Conservation (phyloP, 2,888 invertebrate species). For the Periphyllus acericola region DNA sequence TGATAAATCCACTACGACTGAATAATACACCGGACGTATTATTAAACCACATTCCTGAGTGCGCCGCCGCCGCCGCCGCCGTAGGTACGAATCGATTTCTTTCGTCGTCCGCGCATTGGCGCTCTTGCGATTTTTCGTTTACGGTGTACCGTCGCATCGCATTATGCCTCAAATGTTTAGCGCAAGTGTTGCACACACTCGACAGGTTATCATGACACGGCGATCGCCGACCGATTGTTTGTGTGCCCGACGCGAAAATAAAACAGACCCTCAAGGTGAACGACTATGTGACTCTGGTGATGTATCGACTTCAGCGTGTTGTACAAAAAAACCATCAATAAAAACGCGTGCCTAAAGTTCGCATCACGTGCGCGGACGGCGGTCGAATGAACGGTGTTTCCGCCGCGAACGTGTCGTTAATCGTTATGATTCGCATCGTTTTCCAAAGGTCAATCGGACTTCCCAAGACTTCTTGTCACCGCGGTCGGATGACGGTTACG, state of each 20-base stretch:
- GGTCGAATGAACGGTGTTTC: background rate
- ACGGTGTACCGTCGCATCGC: background rate
- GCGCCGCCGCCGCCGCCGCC: background rate
- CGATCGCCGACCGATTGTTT: background rate
- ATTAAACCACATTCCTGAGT: slow-evolving; percentile 26
- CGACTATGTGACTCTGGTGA: background rate
- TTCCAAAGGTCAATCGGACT: no score
- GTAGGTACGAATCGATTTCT: slow-evolving; percentile 1
- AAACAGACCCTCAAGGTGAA: background rate
- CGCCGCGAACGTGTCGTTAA: background rate
- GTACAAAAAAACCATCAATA: background rate
- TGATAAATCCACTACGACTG: background rate
- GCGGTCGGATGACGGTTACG: no score
- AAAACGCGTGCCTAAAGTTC: background rate
- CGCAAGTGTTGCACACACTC: background rate
- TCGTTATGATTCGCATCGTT: background rate
- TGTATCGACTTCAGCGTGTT: background rate
- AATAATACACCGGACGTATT: background rate
- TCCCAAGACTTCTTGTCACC: no score
- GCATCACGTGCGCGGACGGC: background rate
- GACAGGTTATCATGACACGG: background rate
- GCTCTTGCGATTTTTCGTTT: background rate
- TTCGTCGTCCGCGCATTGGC: background rate
- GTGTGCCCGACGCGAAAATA: background rate
- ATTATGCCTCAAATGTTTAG: background rate